A percentile compares a stretch with the other conserved stretches of the same genome.
Conservation (phyloP, 1,140 invertebrate species). For the Neoseiulus cucumeris region DNA sequence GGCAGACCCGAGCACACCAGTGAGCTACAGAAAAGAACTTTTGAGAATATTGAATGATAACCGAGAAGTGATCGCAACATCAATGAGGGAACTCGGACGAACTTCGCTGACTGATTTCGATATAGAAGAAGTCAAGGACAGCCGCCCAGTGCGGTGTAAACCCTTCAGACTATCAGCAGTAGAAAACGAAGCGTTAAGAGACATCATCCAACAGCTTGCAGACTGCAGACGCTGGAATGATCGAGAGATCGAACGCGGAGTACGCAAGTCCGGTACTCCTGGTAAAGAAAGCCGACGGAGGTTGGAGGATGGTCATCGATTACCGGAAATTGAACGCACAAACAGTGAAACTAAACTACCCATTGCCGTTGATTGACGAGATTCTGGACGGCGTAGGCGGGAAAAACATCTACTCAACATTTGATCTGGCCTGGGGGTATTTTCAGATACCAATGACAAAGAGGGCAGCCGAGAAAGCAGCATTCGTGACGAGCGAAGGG, state of each 20-base stretch:
- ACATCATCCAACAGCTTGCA: background rate
- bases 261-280: background rate
- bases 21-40: no score
- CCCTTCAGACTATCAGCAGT: no score
- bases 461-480: constrained; percentile 28
- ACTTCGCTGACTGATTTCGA: background rate
- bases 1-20: background rate
- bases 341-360: no score
- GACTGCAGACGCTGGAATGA: background rate
- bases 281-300: background rate
- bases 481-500: constrained; percentile 27
- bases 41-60: background rate
- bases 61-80: background rate
- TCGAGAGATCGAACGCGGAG: background rate
- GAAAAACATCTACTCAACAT: background rate
- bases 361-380: background rate
- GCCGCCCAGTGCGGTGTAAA: no score
- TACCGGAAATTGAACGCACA: background rate
- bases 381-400: background rate
- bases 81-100: background rate
- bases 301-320: background rate
- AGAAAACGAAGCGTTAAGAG: background rate
- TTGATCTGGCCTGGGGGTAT: constrained; percentile 25
- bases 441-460: constrained; percentile 27
- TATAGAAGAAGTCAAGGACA: background rate